Evolutionary conservation across 2,888 invertebrate genomes (phyloP), one percentile per base, ranked within the genome.

Genomic region (Lithophane leautieri): DNA sequence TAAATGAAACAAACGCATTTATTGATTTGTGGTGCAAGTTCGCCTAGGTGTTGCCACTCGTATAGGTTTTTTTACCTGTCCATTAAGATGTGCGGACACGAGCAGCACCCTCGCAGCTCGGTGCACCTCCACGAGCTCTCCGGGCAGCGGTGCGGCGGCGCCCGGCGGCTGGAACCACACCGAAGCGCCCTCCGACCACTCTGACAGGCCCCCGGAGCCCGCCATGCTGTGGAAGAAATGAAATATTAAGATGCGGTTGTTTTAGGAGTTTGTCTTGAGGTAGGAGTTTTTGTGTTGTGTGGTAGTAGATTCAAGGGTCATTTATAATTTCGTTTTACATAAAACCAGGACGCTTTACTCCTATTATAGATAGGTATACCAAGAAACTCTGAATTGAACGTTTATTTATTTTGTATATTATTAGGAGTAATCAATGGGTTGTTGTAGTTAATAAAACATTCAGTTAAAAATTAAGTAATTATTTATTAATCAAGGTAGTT

Each of bases 91-190:
- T 50, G 98, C 98, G 94, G 98, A 98, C 66, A 99, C 98, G 65
- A 98, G 98, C 89, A 99, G 97, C 75, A 99, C 98, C 94, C 98
- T 98, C 73, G 99, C 99, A 63, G 98, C 98, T 80, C 98, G 97
- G 96, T 99, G 99, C 88, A 98, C 98, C 96, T 99, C 99, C 90
- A 98, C 97, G 83, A 99, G 98, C 95, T 98, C 98, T 77, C 99
- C 99, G 69, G 99, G 99, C 90, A 99, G 97, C 89, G 98, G 98
- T 94, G 99, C 98, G 86, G 98, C 98, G 89, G 98, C 97, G 61
- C 98, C 98, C 65, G 99, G 98, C 80, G 96, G 96, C 95, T 99
- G 99, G 97, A 99, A 99, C 99, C 99, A 99, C 91, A 99, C 98
- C 94, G 99, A 97, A 94, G 99, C 99, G 79, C 99, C 99, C 97